These are phyloP conservation scores for Notodonta dromedarius DNA, from an alignment of 2,888 invertebrate species.

Conservation along the genomic window DNA sequence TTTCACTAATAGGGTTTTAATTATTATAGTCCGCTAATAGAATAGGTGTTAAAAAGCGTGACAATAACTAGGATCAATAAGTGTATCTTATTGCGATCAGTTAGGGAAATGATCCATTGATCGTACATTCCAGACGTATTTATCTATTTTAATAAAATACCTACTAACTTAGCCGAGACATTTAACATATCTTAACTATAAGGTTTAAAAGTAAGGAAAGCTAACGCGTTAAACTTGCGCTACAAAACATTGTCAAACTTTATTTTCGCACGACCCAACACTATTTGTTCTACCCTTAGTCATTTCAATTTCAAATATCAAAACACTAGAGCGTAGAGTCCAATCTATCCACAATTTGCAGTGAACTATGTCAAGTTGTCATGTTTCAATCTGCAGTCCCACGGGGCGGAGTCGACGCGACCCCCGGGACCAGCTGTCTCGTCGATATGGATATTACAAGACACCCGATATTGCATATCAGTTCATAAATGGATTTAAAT, in stretches of 20 bases:
- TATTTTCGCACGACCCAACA: too few species aligned
- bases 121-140: too few species aligned
- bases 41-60: neutral
- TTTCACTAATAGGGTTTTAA: neutral
- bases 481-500: slow-evolving; percentile 4
- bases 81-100: too few species aligned
- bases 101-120: too few species aligned
- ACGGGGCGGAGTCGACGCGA: slow-evolving; percentile 31
- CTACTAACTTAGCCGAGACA: too few species aligned
- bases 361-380: slow-evolving; percentile 45
- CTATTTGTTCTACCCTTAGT: neutral
- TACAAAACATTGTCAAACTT: neutral
- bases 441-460: slow-evolving; percentile 35
- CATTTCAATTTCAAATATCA: too few species aligned
- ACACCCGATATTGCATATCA: slow-evolving; percentile 26
- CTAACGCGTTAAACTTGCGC: neutral
- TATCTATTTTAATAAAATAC: too few species aligned
- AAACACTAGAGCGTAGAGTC: neutral
- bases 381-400: slow-evolving; percentile 41
- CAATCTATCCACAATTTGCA: slow-evolving; percentile 39
- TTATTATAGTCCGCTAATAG: neutral
- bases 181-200: too few species aligned
- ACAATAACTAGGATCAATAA: too few species aligned
- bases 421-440: slow-evolving; percentile 32
- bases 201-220: too few species aligned